phyloP scores from a whole-genome alignment of 2,113 vertebrate genomes.

The Chionis minor region DNA sequence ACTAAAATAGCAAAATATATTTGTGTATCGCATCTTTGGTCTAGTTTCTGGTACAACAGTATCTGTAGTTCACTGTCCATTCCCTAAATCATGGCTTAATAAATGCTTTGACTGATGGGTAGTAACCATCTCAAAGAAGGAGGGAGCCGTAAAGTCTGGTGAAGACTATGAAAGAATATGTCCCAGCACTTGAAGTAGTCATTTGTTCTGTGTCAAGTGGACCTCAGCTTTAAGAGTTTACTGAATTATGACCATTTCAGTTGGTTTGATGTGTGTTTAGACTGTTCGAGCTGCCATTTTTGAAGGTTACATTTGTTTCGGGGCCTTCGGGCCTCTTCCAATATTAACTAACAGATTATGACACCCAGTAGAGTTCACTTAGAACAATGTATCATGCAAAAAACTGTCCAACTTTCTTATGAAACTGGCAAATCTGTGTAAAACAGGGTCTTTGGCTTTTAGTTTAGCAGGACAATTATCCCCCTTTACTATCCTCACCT shows the following conservation, averaged over 20 bases:
- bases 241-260: not conserved
- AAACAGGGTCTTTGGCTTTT: not conserved
- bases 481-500: not conserved
- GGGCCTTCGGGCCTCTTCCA: slow-evolving; percentile 23
- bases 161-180: not conserved
- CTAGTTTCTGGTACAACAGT: not conserved
- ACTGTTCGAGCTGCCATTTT: slow-evolving; percentile 4
- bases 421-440: not conserved
- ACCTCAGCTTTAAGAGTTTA: not conserved
- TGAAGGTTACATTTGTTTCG: slow-evolving; percentile 42
- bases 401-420: not conserved
- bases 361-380: slow-evolving; percentile 10
- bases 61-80: not conserved
- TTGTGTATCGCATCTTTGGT: not conserved
- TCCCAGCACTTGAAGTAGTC: not conserved
- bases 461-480: not conserved
- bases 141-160: not conserved
- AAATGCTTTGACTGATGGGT: not conserved
- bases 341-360: slow-evolving; percentile 41
- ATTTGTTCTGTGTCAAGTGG: not conserved
- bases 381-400: not conserved
- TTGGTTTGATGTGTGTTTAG: not conserved
- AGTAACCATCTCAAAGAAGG: not conserved
- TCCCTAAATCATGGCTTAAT: not conserved
- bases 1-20: not conserved